phyloP scores from a whole-genome alignment of 2,113 vertebrate species.

The Aepyceros melampus region DNA sequence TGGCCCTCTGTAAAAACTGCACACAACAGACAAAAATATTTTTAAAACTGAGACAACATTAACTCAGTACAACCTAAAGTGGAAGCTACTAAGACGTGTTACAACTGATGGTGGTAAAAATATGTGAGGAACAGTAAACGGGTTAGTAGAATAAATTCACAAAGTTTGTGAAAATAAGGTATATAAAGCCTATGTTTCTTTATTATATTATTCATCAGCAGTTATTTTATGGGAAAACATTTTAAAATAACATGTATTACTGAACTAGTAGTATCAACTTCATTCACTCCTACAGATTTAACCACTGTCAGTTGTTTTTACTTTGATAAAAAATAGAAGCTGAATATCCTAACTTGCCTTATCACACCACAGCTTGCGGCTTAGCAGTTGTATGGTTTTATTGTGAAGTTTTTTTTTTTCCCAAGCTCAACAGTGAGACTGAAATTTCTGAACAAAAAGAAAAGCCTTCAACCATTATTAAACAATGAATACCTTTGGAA shows the following conservation, averaged over 20 bases:
- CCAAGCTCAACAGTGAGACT: not conserved
- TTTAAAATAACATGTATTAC: not conserved
- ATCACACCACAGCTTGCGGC: not conserved
- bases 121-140: not conserved
- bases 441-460: conserved; percentile 6
- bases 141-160: not conserved
- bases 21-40: not conserved
- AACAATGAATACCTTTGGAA: not conserved
- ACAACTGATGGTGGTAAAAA: not conserved
- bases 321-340: not conserved
- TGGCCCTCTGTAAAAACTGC: not conserved
- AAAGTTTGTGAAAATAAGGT: not conserved
- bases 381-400: not conserved
- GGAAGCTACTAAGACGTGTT: not conserved
- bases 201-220: not conserved
- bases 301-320: not conserved
- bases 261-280: not conserved
- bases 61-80: conserved; percentile 19
- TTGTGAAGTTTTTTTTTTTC: not conserved
- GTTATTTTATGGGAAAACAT: not conserved
- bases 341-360: not conserved
- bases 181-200: not conserved
- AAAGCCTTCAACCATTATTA: not conserved
- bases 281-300: not conserved
- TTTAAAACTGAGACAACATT: not conserved